Evolutionary conservation across 92 coral and sea anemone species (phyloP).

Genomic region (Paramuricea clavata): DNA sequence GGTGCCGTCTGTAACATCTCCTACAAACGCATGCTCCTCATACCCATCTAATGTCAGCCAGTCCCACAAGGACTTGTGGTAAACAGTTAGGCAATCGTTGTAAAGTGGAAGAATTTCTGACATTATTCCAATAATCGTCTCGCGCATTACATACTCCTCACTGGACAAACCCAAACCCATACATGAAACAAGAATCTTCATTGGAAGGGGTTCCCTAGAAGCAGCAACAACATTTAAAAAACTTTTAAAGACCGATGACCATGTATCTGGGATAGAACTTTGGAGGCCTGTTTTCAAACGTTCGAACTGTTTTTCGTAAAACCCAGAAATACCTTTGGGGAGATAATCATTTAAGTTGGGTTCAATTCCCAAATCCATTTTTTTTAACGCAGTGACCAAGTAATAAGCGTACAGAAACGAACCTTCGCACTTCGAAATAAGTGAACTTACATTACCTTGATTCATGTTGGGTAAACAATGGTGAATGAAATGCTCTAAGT

Average conservation of each 20-base stretch:
- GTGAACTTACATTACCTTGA: background rate
- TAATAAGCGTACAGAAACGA: conserved; percentile 49
- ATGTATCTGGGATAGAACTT: background rate
- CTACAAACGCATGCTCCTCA: background rate
- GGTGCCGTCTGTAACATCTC: background rate
- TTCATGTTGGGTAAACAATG: background rate
- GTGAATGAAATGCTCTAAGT: conserved; percentile 16
- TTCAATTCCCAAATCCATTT: background rate
- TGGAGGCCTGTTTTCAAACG: conserved; percentile 36
- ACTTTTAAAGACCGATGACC: conserved; percentile 8
- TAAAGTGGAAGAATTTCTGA: conserved; percentile 25
- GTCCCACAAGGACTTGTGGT: conserved; percentile 40
- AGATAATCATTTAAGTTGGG: background rate
- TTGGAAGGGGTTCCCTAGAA: conserved; percentile 34
- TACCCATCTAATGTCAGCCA: conserved; percentile 18
- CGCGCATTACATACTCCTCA: background rate
- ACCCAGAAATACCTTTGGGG: conserved; percentile 38
- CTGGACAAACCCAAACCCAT: conserved; percentile 26
- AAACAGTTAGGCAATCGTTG: conserved; percentile 29
- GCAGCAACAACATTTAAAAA: conserved; percentile 9
- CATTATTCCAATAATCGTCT: conserved; percentile 16
- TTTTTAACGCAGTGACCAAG: background rate
- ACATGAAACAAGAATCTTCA: background rate
- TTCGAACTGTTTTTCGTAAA: conserved; percentile 39
- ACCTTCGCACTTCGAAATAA: conserved; percentile 27